Percentiles rank a stretch among this genome's conserved stretches.
Evolutionary conservation across 2,797 vertebrate genomes (phyloP).

Genomic region (Dendrocincla fuliginosa): DNA sequence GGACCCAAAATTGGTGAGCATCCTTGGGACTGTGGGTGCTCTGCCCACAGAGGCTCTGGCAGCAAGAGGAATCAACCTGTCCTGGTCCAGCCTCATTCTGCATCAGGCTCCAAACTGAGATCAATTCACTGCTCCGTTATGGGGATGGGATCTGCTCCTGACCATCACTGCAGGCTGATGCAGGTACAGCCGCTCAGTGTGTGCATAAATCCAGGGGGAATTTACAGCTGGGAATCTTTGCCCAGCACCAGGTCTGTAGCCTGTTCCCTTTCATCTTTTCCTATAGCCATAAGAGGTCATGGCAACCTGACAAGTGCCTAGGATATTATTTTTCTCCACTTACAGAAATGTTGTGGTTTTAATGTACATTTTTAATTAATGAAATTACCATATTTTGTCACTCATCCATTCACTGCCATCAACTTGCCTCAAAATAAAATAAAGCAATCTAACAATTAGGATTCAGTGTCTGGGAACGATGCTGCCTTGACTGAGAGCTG

Average conservation of each 20-base stretch:
- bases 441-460: not conserved
- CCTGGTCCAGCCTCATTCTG: not conserved
- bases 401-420: not conserved
- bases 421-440: not conserved
- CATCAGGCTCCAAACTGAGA: not conserved
- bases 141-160: not conserved
- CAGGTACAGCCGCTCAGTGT: not conserved
- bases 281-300: not conserved
- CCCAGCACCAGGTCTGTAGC: not conserved
- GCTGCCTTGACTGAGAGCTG: not conserved
- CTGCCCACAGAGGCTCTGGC: not conserved
- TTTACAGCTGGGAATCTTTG: accelerated
- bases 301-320: not conserved
- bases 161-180: not conserved
- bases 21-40: not conserved
- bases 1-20: not conserved
- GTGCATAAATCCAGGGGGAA: accelerated
- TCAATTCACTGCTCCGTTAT: accelerated
- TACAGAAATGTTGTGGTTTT: not conserved
- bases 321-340: not conserved
- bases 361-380: not conserved
- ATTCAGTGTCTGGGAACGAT: not conserved
- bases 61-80: not conserved
- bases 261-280: not conserved
- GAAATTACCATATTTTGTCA: not conserved